A percentile compares a stretch with the other conserved stretches of the same genome.
Conservation (phyloP, 2,113 vertebrate genomes). For the Labrus mixtus region DNA sequence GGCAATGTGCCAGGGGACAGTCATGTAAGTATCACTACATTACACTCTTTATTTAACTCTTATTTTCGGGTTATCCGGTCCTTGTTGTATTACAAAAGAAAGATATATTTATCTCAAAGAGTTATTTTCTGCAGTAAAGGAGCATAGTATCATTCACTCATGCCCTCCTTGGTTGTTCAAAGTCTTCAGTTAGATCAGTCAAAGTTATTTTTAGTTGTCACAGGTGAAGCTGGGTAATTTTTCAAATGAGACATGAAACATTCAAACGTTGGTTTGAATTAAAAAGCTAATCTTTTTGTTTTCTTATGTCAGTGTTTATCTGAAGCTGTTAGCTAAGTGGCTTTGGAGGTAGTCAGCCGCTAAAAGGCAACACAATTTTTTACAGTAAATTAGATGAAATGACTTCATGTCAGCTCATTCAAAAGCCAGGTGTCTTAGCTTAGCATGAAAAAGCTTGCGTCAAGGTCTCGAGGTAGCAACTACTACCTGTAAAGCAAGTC, state of each 20-base stretch:
- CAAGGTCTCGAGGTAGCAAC: no score
- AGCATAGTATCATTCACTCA: slow-evolving; percentile 17
- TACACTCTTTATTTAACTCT: neutral
- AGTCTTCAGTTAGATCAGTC: slow-evolving; percentile 25
- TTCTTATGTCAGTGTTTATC: neutral
- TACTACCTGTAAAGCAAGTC: no score
- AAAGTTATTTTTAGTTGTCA: slow-evolving; percentile 47
- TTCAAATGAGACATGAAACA: slow-evolving; percentile 8
- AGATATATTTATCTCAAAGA: slow-evolving; percentile 55
- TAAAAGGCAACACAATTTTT: neutral
- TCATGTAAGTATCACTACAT: slow-evolving; percentile 68
- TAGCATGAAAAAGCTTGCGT: no score
- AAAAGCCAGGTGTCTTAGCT: no score
- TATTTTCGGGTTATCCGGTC: slow-evolving; percentile 34
- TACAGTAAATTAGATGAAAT: no score
- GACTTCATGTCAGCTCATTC: neutral
- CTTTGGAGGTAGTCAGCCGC: neutral
- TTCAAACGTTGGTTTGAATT: neutral
- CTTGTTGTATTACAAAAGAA: slow-evolving; percentile 2
- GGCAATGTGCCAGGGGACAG: slow-evolving; percentile 40
- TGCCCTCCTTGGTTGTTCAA: slow-evolving; percentile 40
- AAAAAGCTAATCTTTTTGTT: neutral
- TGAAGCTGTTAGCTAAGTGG: neutral
- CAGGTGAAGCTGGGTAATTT: slow-evolving; percentile 15
- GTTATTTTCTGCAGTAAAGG: slow-evolving; percentile 34